Percentiles rank a stretch among this genome's conserved stretches.
These are phyloP conservation scores for Arenaria interpres DNA, from an alignment of 2,113 vertebrate species.

Conservation along the genomic window DNA sequence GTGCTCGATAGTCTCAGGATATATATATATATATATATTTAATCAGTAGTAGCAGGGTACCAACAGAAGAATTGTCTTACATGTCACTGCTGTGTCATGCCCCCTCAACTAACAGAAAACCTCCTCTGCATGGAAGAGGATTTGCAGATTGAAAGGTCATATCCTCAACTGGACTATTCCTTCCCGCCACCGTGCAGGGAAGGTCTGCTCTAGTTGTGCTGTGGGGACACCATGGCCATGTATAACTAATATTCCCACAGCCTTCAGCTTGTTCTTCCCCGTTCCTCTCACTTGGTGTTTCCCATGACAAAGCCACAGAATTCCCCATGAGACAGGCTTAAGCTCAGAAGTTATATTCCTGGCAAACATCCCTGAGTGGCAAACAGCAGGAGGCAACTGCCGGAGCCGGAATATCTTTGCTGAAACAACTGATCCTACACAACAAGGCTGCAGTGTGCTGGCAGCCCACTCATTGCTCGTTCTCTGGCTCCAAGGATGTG, in stretches of 20 bases:
- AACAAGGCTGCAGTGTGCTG: not conserved
- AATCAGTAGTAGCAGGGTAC: not conserved
- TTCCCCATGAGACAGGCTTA: not conserved
- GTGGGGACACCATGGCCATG: fast-evolving
- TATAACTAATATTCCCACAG: not conserved
- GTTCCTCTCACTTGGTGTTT: not conserved
- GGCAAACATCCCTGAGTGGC: not conserved
- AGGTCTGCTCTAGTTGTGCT: not conserved
- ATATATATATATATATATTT: not conserved
- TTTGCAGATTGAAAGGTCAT: not conserved
- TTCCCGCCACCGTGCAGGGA: not conserved
- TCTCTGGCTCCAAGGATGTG: not conserved
- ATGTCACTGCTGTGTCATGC: too few relatives aligned
- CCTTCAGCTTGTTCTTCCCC: not conserved
- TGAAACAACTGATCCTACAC: not conserved
- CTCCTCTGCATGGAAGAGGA: not conserved
- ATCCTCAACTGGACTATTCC: not conserved
- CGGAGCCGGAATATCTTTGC: not conserved
- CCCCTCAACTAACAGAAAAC: not conserved
- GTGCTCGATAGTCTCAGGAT: not conserved
- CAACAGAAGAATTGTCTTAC: not conserved
- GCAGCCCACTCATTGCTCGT: not conserved
- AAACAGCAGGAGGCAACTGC: not conserved
- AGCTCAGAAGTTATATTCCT: not conserved
- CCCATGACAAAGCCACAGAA: not conserved